Base-by-base conservation (phyloP, 1,140 invertebrate species). In the Batillaria attramentaria region DNA sequence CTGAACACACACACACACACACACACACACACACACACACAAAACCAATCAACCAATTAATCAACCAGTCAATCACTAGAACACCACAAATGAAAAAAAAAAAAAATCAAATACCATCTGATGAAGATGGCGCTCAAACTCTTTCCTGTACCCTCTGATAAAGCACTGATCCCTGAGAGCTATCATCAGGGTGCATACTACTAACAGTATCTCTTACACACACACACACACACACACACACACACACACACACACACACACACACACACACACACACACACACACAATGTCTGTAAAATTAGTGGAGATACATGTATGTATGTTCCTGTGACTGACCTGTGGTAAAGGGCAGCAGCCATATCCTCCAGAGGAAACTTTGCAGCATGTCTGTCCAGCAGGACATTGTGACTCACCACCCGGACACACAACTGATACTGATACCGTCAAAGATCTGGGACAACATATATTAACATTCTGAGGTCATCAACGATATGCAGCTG, bases 331-430 rank as follows among this genome's bases (percentile, higher is more conserved):
- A 78, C 76, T 79, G 82, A 87, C 92, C 79, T 91, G 79, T 39
- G 86, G 83, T 18, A 87, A 69, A 20, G 90, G 91, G 82, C 91
- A 92, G 72, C 92, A 92, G 62, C 89, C 91, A 79, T 86, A 91
- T 20, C 83, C 69, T 35, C 86, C 88, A 66, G 77, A 69, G 0
- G 28, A 77, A 31, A 90, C 31, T 54, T 86, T 81, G 84, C 92
- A 92, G 79, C 91, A 92, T 24, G 92, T 92, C 24, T 83, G 83
- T 10, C 85, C 84, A 83, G 86, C 84, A 24, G 86, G 88, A 84
- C 92, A 92, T 68, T 87, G 74, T 39, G 81, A 83, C 35, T 77
- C 37, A 18, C 76, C 76, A 74, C 84, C 86, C 31, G 84, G 81
- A 79, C 86, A 88, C 41, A 83, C 79, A 0, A 86, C 78, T 54